These are phyloP conservation scores for Ursus arctos DNA, from an alignment of 2,113 vertebrate genomes.

Conservation along the genomic window DNA sequence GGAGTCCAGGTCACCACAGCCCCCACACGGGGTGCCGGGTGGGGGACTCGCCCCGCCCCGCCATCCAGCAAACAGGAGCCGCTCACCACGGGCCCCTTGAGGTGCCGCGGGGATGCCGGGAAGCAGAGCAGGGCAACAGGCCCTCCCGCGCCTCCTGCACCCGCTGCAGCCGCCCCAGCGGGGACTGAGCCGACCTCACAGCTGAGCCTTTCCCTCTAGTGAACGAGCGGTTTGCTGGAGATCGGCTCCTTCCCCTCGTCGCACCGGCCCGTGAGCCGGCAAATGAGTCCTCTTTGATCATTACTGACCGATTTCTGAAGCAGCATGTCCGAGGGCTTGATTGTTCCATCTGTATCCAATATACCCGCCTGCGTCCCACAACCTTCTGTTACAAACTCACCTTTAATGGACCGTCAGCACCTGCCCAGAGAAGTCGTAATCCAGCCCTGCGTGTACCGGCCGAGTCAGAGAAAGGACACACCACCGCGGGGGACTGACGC, in stretches of 20 bases:
- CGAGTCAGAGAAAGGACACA: not conserved
- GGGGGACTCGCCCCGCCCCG: accelerated
- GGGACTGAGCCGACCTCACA: not conserved
- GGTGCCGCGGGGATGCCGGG: not conserved
- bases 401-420: not conserved
- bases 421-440: accelerated
- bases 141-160: accelerated
- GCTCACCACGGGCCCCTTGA: accelerated
- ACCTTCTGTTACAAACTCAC: too few species aligned
- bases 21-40: accelerated
- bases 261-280: not conserved
- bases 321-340: not conserved
- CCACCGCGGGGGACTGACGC: accelerated
- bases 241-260: not conserved
- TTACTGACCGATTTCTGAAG: not conserved
- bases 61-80: not conserved
- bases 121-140: not conserved
- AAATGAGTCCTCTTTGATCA: not conserved
- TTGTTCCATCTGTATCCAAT: not conserved
- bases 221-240: not conserved
- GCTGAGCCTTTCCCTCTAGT: not conserved
- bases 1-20: not conserved
- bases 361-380: not conserved
- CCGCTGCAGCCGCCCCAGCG: not conserved
- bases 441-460: accelerated